Evolutionary conservation across 2,888 invertebrate genomes (phyloP), one percentile per base, ranked within the genome.

Genomic region (Drosophila seclusa): DNA sequence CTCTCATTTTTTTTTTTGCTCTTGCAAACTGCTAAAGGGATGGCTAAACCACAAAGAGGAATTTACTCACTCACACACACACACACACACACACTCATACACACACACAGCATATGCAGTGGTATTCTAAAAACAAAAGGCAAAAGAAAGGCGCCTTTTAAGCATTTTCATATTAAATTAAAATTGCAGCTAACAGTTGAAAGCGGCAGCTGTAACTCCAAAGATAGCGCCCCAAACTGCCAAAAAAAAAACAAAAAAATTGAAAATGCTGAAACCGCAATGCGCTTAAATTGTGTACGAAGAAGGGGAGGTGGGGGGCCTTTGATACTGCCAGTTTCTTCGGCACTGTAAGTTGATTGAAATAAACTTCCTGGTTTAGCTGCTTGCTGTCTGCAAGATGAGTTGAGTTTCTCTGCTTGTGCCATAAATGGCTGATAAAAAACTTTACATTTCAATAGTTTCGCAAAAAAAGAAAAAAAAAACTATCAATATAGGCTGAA

Each of bases 121-220:
- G 80, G 65, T 45, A 74, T 70, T 79, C 58, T 38, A 45, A 54
- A 63, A 80, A 80, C 67, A 68, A 78, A 62, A 54, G 58, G 49
- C 71, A 75, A 73, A 72, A 63, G 62, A 80, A 79, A 81, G 71
- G 24, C 76, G 83, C 78, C 67, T 70, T 74, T 87, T 76, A 83
- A 87, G 80, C 83, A 89, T 77, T 87, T 85, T 74, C 45, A 89
- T 87, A 89, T 89, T 85, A 80, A 87, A 87, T 87, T 85, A 85
- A 87, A 87, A 86, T 78, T 80, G 80, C 82, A 81, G 70, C 69
- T 72, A 76, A 61, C 74, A 75, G 68, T 65, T 69, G 68, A 68
- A 74, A 73, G 45, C 53, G 61, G 54, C 75, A 76, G 61, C 69
- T 72, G 73, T 63, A 75, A 53, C 67, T 67, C 55, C 64, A 60